Base-by-base conservation (phyloP, 2,888 invertebrate genomes). In the Nineta flava region DNA sequence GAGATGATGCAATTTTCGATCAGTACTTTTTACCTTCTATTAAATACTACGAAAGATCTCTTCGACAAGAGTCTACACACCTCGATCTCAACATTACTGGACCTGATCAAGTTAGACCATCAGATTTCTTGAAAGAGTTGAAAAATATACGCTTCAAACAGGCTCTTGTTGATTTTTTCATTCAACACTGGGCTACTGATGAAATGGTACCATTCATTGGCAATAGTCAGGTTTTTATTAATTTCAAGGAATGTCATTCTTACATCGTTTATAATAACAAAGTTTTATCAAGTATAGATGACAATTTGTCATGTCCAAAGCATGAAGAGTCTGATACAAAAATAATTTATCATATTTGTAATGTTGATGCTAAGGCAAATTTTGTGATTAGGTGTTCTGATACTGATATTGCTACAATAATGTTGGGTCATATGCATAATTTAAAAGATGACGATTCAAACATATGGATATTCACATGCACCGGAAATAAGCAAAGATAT, bases 81-180 rank as follows among this genome's bases (percentile, higher is more conserved):
- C 45, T 54, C 15, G 53, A 57, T 21, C 60, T 54, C 17, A 55
- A 32, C 10, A 58, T 60, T 45, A 46, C 55, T 51, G 58, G 54
- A 5, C 56, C 58, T 19, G 57, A 59, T 41, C 61, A 60, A 57
- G 52, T 52, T 43, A 21, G 56, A 50, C 57, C 56, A 32, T 46
- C 38, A 12, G 57, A 60, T 53, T 58, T 58, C 32, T 9, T 16
- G 19, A 57, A 57, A 52, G 56, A 55, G 48, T 43, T 59, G 15
- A 57, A 55, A 51, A 59, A 56, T 53, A 52, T 47, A 1, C 17
- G 56, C 31, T 60, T 59, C 49, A 59, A 60, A 55, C 45, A 59
- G 51, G 57, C 56, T 48, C 51, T 58, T 3, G 56, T 59, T 9
- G 47, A 56, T 43, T 60, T 59, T 50, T 57, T 59, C 45, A 55